Evolutionary conservation across 2,113 vertebrate species (phyloP).

Genomic region (Actinemys pallida): DNA sequence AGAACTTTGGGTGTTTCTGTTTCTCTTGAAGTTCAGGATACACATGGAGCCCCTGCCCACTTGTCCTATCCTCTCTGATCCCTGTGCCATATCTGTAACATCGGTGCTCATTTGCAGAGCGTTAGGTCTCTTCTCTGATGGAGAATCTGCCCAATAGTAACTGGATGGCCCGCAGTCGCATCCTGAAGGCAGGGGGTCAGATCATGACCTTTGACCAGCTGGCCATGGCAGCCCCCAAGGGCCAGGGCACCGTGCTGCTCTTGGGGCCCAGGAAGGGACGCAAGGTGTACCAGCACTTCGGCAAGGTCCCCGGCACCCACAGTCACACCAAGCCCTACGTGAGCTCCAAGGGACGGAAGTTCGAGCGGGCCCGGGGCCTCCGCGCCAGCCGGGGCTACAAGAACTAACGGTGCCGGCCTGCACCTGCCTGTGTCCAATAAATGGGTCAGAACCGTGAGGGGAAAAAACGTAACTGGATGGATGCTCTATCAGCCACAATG

Average conservation of each 20-base stretch:
- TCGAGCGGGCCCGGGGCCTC: constrained; percentile 90
- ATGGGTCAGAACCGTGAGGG: constrained; percentile 7
- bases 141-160: not conserved
- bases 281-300: constrained; percentile 93
- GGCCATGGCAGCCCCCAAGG: constrained; percentile 90
- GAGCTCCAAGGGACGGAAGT: constrained; percentile 93
- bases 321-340: constrained; percentile 93
- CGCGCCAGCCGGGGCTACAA: constrained; percentile 90
- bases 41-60: not conserved
- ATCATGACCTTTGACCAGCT: constrained; percentile 94
- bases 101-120: too few relatives aligned
- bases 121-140: not conserved
- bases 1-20: not conserved
- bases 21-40: not conserved
- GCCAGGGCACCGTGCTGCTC: constrained; percentile 86
- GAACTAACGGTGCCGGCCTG: constrained; percentile 77
- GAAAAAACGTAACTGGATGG: not conserved
- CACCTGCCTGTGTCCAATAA: constrained; percentile 77
- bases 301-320: constrained; percentile 91
- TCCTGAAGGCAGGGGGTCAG: constrained; percentile 89
- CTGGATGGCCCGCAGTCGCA: constrained; percentile 81
- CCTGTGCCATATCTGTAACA: not conserved
- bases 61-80: not conserved
- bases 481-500: not conserved
- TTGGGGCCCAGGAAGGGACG: constrained; percentile 90